Conservation (phyloP, 2,888 invertebrate genomes). For the Rhagonycha lutea region DNA sequence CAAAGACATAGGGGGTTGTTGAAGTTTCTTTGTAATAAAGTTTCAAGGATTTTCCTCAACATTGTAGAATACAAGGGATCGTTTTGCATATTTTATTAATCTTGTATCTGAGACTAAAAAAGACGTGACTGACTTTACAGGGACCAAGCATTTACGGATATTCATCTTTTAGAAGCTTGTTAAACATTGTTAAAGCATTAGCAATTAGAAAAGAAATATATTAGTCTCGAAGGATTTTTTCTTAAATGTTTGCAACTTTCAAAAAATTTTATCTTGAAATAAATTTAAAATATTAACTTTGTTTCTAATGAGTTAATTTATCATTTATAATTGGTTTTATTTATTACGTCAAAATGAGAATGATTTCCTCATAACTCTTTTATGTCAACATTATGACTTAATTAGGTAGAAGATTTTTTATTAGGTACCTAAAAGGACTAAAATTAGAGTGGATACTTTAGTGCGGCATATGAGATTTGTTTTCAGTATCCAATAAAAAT, state of each 20-base stretch:
- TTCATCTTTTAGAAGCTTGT: neutral
- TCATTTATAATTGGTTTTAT: neutral
- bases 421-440: neutral
- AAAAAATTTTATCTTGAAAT: neutral
- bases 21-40: neutral
- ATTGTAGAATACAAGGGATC: slow-evolving; percentile 33
- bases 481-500: neutral
- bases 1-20: neutral
- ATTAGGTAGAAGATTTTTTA: neutral
- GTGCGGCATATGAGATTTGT: neutral
- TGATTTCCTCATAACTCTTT: neutral
- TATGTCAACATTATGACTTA: neutral
- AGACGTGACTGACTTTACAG: slow-evolving; percentile 25
- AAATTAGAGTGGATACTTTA: neutral
- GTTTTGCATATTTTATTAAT: slow-evolving; percentile 49
- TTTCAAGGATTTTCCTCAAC: slow-evolving; percentile 2
- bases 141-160: neutral
- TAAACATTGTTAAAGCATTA: slow-evolving; percentile 7
- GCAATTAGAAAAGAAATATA: slow-evolving; percentile 1
- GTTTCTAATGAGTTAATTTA: neutral
- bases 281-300: neutral
- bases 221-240: neutral
- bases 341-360: neutral
- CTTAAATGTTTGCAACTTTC: neutral
- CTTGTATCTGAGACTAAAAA: slow-evolving; percentile 29